Percentiles rank a stretch among this genome's conserved stretches.
These are phyloP conservation scores for Raphicerus campestris DNA, from an alignment of 2,113 vertebrate species.

Conservation along the genomic window DNA sequence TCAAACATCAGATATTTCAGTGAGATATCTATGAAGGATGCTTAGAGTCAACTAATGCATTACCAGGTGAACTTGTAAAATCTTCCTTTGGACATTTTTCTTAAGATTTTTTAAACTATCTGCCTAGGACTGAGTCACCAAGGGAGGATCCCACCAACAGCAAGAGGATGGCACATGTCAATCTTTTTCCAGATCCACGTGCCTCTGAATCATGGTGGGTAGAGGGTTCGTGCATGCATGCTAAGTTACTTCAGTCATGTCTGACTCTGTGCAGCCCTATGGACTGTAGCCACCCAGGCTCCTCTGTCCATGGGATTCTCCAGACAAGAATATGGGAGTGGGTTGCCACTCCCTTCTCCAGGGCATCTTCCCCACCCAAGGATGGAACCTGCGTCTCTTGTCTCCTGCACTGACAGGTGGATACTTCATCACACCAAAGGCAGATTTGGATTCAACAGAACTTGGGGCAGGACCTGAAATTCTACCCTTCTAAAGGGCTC, in stretches of 20 bases:
- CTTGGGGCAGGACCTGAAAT: not conserved
- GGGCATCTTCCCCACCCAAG: not conserved
- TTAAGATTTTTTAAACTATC: not conserved
- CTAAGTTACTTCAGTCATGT: not conserved
- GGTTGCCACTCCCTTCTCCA: not conserved
- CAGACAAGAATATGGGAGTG: not conserved
- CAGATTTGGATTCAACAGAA: not conserved
- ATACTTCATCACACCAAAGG: not conserved
- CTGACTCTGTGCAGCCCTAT: not conserved
- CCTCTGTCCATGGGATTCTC: not conserved
- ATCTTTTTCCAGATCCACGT: not conserved
- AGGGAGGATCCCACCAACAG: not conserved
- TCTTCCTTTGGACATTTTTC: not conserved
- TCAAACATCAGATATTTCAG: not conserved
- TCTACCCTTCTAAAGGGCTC: not conserved
- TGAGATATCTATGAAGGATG: not conserved
- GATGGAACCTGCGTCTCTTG: not conserved
- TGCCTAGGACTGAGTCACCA: not conserved
- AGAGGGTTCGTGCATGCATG: not conserved
- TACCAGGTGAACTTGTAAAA: not conserved
- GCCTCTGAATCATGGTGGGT: not conserved
- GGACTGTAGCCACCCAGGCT: not conserved
- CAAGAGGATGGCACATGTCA: fast-evolving
- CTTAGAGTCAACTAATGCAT: not conserved
- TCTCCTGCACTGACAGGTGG: not conserved